Evolutionary conservation across 2,113 vertebrate genomes (phyloP), one percentile per base, ranked within the genome.

Genomic region (Rhineura floridana): DNA sequence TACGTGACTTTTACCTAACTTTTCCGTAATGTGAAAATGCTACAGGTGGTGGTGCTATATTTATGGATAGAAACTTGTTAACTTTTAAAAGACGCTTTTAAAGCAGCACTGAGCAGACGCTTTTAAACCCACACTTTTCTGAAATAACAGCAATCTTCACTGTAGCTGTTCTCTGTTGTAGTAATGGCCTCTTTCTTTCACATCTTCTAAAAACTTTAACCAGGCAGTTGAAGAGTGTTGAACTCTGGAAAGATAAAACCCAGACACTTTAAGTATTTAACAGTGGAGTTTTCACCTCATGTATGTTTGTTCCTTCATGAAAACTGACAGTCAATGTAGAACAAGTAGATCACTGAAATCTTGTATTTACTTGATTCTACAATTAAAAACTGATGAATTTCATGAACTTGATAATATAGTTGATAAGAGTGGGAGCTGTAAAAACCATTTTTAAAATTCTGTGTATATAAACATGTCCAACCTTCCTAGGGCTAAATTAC

Each of bases 131-230:
- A 21, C 46, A 9, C 12, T 69, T 0, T 33, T 4, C 59, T 63
- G 19, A 76, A 85, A 75, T 9, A 44, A 11, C 7, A 85, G 23
- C 46, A 73, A 50, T 73, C 46, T 72, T 91, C 42, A 0, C 46
- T 85, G n/a, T 6, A 42, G 44, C 21, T 79, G n/a, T 75, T 13
- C 33, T 76, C 83, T 21, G 23, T 87, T 77, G 9, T 17, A 87
- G 48, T 70, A 59, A 67, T 85, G 15, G 80, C 72, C 15, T 1
- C 88, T 93, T 95, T 6, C 63, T 87, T 89, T 30, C 19, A 62
- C 23, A 39, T 4, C 17, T 79, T 70, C 5, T 67, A 85, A 81
- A 21, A 84, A 86, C 65, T n/a, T n/a, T 13, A 67, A 52, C 44
- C 81, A 46, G 63, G 12, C 25, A 76, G 36, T 15, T 73, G 28